Conservation (phyloP, 53 echinoderm and acorn worm genomes). For the Hippasteria phrygiana region DNA sequence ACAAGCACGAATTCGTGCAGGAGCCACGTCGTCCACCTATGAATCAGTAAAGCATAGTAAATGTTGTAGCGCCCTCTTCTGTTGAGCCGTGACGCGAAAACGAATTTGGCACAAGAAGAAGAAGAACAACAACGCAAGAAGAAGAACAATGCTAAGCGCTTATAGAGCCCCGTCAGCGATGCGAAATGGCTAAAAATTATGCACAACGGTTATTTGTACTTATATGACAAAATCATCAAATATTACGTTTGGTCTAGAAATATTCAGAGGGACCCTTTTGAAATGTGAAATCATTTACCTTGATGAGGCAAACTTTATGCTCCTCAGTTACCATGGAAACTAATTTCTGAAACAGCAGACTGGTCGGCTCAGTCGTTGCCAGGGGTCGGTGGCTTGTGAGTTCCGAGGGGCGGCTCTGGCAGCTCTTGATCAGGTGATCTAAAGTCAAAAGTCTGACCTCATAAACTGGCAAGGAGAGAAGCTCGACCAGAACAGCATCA, state of each 20-base stretch:
- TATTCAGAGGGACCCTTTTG: not conserved
- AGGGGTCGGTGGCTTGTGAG: not conserved
- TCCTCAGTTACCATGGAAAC: constrained; percentile 73
- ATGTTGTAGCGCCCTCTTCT: too few species aligned
- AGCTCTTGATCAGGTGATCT: constrained; percentile 57
- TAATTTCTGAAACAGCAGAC: constrained; percentile 43
- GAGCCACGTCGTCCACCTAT: too few species aligned
- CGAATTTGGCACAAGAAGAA: too few species aligned
- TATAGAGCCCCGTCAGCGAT: too few species aligned
- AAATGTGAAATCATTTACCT: constrained; percentile 39
- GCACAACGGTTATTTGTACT: too few species aligned
- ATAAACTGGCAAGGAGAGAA: constrained; percentile 71
- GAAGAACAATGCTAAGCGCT: too few species aligned
- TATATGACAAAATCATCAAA: not conserved
- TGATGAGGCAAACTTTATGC: constrained; percentile 66
- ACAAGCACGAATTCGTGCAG: too few species aligned
- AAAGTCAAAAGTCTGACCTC: constrained; percentile 78
- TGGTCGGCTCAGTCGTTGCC: not conserved
- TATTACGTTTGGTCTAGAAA: not conserved
- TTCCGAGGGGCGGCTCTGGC: constrained; percentile 22
- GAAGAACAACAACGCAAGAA: too few species aligned
- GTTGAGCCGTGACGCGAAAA: too few species aligned
- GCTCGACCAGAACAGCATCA: constrained; percentile 40
- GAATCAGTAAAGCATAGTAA: too few species aligned
- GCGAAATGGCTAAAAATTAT: too few species aligned